Evolutionary conservation across 2,113 vertebrate genomes (phyloP).

Genomic region (Polypterus senegalus): DNA sequence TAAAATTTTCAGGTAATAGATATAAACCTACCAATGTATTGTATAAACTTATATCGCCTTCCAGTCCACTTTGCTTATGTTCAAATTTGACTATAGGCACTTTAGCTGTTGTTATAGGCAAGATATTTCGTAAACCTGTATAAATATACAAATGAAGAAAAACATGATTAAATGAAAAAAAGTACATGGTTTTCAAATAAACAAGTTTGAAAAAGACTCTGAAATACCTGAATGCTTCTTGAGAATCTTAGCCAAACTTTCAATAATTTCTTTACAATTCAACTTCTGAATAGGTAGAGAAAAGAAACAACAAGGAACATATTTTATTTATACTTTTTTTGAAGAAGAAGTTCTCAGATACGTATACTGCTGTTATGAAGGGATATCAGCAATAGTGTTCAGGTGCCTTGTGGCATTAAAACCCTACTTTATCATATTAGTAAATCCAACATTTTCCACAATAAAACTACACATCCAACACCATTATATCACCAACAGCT

Average conservation of each 20-base stretch:
- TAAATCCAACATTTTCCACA: too few species aligned
- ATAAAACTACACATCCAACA: too few species aligned
- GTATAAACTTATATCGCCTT: constrained; percentile 95
- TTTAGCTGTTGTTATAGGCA: constrained; percentile 98
- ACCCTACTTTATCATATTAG: too few species aligned
- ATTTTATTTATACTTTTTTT: too few species aligned
- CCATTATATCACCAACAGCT: too few species aligned
- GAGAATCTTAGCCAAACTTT: constrained; percentile 88
- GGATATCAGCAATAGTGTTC: too few species aligned
- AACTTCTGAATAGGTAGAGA: constrained; percentile 64
- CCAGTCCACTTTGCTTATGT: constrained; percentile 80
- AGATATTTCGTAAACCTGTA: constrained; percentile 89
- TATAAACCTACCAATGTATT: constrained; percentile 79
- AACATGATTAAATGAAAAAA: not conserved
- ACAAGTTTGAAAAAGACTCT: not conserved
- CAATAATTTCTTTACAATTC: constrained; percentile 97
- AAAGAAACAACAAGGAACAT: constrained; percentile 6
- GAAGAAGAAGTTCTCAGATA: too few species aligned
- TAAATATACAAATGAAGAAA: constrained; percentile 9
- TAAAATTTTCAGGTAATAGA: constrained; percentile 2
- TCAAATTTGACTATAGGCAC: constrained; percentile 99
- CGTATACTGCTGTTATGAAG: too few species aligned
- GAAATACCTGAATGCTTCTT: constrained; percentile 85
- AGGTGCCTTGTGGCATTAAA: too few species aligned
- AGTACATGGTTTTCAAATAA: too few species aligned